Evolutionary conservation across 2,888 invertebrate genomes (phyloP), one percentile per base, ranked within the genome.

Genomic region (Heteromurus nitidus): DNA sequence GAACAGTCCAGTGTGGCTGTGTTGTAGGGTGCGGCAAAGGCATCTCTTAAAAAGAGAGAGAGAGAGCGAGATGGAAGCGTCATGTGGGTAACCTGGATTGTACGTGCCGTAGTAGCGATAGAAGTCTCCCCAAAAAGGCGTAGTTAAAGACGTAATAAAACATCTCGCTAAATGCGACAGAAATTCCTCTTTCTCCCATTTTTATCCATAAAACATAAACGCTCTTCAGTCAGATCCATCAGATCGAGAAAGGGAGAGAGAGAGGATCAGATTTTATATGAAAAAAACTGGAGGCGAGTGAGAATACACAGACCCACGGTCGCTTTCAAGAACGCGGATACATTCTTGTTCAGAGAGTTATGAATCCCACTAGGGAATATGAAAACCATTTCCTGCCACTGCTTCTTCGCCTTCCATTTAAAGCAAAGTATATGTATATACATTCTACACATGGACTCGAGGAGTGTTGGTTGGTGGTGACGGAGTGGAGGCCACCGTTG

Each of bases 141-240:
- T 50, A 50, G 50, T 50, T 50, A 50, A 50, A 50, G 50, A 20
- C 9, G 50, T 50, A 50, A n/a, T 50, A 50, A 50, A n/a, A 20
- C 20, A 50, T 50, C 50, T 50, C 50, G n/a, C 1, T 50, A 50
- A 50, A n/a, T 50, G 50, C 9, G 3, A 50, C 50, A 20, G 50
- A 18, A 20, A 50, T 50, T 50, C 50, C n/a, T 20, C 20, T 50
- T 50, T 18, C n/a, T 20, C 20, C 20, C 50, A 50, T 20, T 50
- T 50, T 50, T 18, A 50, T 20, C 20, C 20, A 50, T 50, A 50
- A 50, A 3, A 50, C 50, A 16, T 18, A 44, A 36, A 44, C 9
- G 16, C 3, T 18, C 20, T 20, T 50, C 20, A 16, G 20, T 9
- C 50, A 50, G 9, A 18, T 16, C 18, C 50, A 50, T 50, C 20